Evolutionary conservation across 2,888 invertebrate species (phyloP), one percentile per base, ranked within the genome.

Genomic region (Xestoiulus laeticollis): DNA sequence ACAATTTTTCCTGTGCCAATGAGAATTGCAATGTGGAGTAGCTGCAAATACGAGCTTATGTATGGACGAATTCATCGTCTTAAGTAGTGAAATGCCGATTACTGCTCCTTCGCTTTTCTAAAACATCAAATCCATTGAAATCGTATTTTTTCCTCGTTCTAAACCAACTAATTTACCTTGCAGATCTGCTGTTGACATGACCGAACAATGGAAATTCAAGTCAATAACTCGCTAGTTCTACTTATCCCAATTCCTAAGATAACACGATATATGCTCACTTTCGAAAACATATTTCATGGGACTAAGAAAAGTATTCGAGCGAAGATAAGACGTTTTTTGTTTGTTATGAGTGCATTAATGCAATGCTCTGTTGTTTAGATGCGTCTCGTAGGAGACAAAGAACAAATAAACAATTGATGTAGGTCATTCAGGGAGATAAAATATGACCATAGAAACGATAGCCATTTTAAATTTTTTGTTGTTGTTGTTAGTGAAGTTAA

Each of bases 101-200:
- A 38, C n/a, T 22, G 10, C 22, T 26, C 26, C 68, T 22, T 12
- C 26, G 26, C n/a, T 26, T 68, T 22, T 68, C 68, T 48, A 48
- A 48, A 48, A 48, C 48, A 26, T 68, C 10, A 68, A 68, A n/a
- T 26, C 22, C 68, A 68, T 68, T 68, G 10, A 68, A 68, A 22
- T 30, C 68, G 19, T 48, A 26, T 68, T 68, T 68, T n/a, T 68
- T 26, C 68, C 3, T 26, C 26, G 59, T 59, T 22, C 59, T 22
- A 26, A 6, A n/a, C 12, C 68, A n/a, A 26, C 26, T 68, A 68
- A 68, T 68, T 68, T 68, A n/a, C 68, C 68, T 26, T 1, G 68
- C 68, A 26, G 68, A 68, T 68, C 68, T 68, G 68, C 68, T 68
- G 14, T 68, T 68, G 68, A n/a, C 68, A 68, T 68, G n/a, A 68